These are phyloP conservation scores for Cuculus canorus DNA, from an alignment of 2,797 vertebrate species.

Conservation along the genomic window DNA sequence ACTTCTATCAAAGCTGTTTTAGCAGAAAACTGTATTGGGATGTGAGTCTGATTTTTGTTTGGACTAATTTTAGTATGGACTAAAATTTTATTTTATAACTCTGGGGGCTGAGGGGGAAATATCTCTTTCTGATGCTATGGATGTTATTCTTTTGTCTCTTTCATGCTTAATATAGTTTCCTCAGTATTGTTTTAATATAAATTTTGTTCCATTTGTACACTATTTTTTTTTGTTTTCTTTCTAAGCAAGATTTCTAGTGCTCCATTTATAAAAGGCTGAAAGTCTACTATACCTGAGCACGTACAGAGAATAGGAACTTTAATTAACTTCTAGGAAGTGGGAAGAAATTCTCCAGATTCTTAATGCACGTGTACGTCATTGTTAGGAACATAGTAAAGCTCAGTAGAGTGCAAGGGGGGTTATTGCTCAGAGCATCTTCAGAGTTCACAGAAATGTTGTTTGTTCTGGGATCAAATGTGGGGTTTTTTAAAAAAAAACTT, in stretches of 20 bases:
- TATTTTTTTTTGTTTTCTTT: not conserved
- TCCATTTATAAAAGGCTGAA: not conserved
- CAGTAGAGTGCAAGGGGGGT: not conserved
- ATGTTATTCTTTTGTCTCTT: not conserved
- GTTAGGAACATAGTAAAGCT: not conserved
- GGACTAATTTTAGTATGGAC: too few species aligned
- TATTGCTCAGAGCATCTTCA: not conserved
- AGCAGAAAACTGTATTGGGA: not conserved
- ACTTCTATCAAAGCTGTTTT: not conserved
- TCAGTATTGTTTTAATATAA: not conserved
- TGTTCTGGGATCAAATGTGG: not conserved
- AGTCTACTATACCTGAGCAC: not conserved
- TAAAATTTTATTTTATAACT: not conserved
- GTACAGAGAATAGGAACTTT: not conserved
- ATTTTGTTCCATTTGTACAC: not conserved
- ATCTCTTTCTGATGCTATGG: not conserved
- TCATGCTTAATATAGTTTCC: not conserved
- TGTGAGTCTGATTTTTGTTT: not conserved
- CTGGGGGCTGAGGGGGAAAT: too few species aligned
- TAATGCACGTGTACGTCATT: rapidly evolving
- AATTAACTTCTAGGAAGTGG: not conserved
- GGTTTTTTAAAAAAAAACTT: not conserved
- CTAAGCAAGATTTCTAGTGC: not conserved
- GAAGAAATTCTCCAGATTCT: not conserved
- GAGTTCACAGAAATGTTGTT: not conserved